Base-by-base conservation (phyloP, 2,888 invertebrate species). In the Julus scanicus region DNA sequence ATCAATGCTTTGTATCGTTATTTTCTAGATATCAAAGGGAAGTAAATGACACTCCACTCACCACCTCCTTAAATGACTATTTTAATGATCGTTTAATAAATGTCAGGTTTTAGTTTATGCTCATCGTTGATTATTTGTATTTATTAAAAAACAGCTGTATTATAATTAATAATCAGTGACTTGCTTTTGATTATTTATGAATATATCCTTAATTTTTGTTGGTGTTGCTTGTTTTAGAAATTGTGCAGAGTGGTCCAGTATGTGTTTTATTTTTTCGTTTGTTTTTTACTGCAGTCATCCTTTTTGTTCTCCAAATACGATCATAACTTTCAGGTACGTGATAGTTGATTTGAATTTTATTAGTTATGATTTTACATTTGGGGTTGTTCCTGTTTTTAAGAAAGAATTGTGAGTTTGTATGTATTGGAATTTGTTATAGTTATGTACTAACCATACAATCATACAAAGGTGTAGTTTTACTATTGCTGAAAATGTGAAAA, bases 1-100 rank as follows among this genome's bases (percentile, higher is more conserved):
- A n/a, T n/a, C n/a, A n/a, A n/a, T n/a, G n/a, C n/a, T n/a, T n/a
- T n/a, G n/a, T n/a, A n/a, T n/a, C n/a, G n/a, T 71, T 71, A 20
- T 3, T 63, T 63, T 63, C 63, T n/a, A 71, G 71, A 71, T 71
- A 29, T 29, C 71, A 29, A 29, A 6, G 44, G 29, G 71, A 71
- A 71, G 29, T 71, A 71, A 71, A 29, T 29, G 71, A 53, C 53
- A 53, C 29, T 71, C 71, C 20, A 29, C 17, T 9, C 71, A 71
- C 29, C 71, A 71, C 71, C 71, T 71, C 20, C 71, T 71, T 20
- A 71, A 71, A 71, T 71, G 4, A 71, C 71, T 71, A 71, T 71
- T 71, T 71, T 71, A 71, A 29, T 71, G 71, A 71, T 71, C 71
- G 71, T 71, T 71, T 71, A 71, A 71, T 71, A 71, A 71, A 71